phyloP scores from a whole-genome alignment of 2,888 invertebrate genomes.

The Campoplex capitator region DNA sequence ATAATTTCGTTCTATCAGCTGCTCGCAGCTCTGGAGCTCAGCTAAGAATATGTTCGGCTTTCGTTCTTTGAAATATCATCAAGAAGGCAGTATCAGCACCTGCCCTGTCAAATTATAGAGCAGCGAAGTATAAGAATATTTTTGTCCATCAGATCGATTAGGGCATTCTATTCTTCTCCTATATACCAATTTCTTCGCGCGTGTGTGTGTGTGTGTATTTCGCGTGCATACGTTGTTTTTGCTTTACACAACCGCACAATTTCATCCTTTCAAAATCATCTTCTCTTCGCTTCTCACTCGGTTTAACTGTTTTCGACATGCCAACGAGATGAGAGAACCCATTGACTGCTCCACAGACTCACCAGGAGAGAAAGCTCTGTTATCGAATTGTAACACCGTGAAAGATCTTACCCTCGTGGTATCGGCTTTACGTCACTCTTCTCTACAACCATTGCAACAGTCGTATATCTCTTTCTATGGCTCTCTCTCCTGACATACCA shows the following conservation, averaged over 20 bases:
- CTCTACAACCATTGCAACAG: conserved; percentile 38
- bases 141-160: conserved; percentile 39
- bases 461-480: neutral
- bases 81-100: conserved; percentile 48
- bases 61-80: conserved; percentile 22
- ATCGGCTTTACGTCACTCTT: conserved; percentile 54
- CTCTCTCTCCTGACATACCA: neutral
- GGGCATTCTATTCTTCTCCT: conserved; percentile 11
- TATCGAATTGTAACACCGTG: conserved; percentile 55
- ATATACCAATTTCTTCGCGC: neutral
- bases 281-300: conserved; percentile 17
- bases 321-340: conserved; percentile 5
- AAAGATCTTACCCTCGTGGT: conserved; percentile 30
- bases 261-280: conserved; percentile 32
- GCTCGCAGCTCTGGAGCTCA: neutral
- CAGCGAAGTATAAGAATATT: conserved; percentile 24
- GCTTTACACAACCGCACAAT: conserved; percentile 20
- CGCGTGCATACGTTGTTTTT: neutral
- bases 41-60: neutral
- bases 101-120: conserved; percentile 63
- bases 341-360: conserved; percentile 13
- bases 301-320: conserved; percentile 56
- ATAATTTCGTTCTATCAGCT: conserved; percentile 45
- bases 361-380: conserved; percentile 17
- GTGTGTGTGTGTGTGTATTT: neutral